A percentile compares a stretch with the other conserved stretches of the same genome.
Conservation (phyloP, 2,113 vertebrate genomes). For the Odocoileus hemionus region DNA sequence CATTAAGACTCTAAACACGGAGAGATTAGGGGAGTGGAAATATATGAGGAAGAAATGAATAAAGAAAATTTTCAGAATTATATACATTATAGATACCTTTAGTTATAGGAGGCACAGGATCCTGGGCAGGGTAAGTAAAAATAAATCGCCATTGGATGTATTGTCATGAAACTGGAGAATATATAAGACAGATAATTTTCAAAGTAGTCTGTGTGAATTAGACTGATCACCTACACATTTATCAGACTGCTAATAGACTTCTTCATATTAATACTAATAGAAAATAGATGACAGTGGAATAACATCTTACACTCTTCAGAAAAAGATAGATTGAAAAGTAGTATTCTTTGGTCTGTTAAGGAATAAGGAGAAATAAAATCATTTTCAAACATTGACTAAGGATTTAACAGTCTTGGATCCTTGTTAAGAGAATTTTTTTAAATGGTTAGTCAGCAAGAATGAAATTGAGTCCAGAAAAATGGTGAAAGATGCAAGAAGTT, state of each 20-base stretch:
- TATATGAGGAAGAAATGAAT: background rate
- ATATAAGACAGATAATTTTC: background rate
- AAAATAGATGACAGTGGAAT: background rate
- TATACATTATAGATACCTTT: background rate
- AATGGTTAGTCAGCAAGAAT: background rate
- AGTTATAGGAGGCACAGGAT: background rate
- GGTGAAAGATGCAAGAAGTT: background rate
- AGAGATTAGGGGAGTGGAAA: background rate
- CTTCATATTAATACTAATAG: background rate
- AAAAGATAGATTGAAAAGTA: background rate
- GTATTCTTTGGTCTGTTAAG: background rate
- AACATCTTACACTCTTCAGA: background rate
- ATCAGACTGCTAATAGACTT: background rate
- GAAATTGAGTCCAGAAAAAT: background rate
- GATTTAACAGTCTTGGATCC: background rate
- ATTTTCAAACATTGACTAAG: background rate
- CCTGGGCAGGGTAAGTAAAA: background rate
- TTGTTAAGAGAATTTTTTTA: background rate
- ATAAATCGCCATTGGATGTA: background rate
- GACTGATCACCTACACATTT: background rate
- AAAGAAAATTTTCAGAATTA: background rate
- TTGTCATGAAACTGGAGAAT: background rate
- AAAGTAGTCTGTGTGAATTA: background rate
- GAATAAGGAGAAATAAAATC: background rate
- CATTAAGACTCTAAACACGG: background rate